These are phyloP conservation scores for Isotomurus palustris DNA, from an alignment of 2,888 invertebrate species.

Conservation along the genomic window DNA sequence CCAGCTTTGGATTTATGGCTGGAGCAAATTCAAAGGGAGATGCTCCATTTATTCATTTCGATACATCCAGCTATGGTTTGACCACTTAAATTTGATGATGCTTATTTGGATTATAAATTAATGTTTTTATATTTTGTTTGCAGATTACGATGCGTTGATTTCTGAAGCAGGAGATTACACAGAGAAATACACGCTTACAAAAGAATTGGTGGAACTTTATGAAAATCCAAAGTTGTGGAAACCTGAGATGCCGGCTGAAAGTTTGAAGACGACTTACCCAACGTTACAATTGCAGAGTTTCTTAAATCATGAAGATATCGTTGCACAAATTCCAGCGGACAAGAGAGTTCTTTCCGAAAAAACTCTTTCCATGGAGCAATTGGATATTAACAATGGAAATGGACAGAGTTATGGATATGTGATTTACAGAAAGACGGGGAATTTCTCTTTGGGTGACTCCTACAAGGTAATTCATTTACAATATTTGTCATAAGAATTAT, in stretches of 20 bases:
- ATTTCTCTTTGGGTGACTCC: neutral
- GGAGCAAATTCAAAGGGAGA: constrained; percentile 48
- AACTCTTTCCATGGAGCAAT: constrained; percentile 46
- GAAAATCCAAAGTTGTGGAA: constrained; percentile 21
- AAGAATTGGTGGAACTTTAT: constrained; percentile 45
- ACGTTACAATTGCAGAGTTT: constrained; percentile 41
- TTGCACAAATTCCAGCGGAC: constrained; percentile 40
- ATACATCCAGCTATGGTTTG: constrained; percentile 49
- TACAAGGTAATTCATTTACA: neutral
- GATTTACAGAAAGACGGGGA: constrained; percentile 52
- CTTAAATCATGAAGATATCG: constrained; percentile 44
- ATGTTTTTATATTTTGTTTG: neutral
- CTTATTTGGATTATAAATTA: neutral
- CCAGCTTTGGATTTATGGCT: constrained; percentile 57
- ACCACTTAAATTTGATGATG: neutral
- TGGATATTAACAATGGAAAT: constrained; percentile 47
- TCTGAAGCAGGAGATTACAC: constrained; percentile 56
- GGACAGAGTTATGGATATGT: constrained; percentile 59
- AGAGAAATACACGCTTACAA: constrained; percentile 50
- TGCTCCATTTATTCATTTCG: constrained; percentile 44
- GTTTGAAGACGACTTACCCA: constrained; percentile 49
- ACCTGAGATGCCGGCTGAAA: constrained; percentile 49
- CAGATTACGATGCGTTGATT: constrained; percentile 56
- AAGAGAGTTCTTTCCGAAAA: constrained; percentile 19
- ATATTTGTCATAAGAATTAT: neutral